Conservation (phyloP, 2,888 invertebrate genomes). For the Drosophila pseudotalamancana region DNA sequence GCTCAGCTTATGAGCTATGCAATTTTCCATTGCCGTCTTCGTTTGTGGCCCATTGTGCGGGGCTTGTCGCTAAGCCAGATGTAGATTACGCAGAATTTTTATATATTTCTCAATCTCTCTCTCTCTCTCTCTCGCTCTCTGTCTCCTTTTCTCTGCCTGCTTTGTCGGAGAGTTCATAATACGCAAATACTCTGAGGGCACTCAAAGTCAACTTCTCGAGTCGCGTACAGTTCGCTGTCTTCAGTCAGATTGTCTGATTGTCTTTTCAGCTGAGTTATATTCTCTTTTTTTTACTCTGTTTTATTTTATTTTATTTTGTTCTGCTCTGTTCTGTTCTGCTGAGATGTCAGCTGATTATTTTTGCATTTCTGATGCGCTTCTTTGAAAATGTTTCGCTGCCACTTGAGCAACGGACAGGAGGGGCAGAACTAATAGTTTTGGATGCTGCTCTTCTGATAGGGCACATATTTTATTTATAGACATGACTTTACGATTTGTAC, state of each 20-base stretch:
- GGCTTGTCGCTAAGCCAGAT: constrained; percentile 61
- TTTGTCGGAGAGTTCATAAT: constrained; percentile 31
- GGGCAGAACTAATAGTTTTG: constrained; percentile 34
- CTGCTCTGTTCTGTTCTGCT: neutral
- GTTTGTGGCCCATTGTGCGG: constrained; percentile 29
- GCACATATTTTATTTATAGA: constrained; percentile 65
- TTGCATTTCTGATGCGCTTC: constrained; percentile 77
- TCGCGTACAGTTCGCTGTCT: constrained; percentile 32
- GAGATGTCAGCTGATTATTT: constrained; percentile 70
- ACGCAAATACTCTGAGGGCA: constrained; percentile 63
- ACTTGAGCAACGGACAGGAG: constrained; percentile 3
- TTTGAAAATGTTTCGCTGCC: constrained; percentile 35
- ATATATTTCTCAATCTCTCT: constrained; percentile 27
- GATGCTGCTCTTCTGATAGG: constrained; percentile 28
- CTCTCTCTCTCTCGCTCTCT: too few species aligned
- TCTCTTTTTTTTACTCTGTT: constrained; percentile 8
- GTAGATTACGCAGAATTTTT: constrained; percentile 76
- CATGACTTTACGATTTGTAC: constrained; percentile 40
- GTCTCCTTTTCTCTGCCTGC: too few species aligned
- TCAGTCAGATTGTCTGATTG: constrained; percentile 48
- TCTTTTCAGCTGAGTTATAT: constrained; percentile 30
- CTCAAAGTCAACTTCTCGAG: constrained; percentile 55
- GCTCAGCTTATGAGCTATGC: constrained; percentile 18
- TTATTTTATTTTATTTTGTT: constrained; percentile 3
- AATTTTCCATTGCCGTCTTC: constrained; percentile 13